Conservation (phyloP, 1,140 invertebrate genomes). For the Mizuhopecten yessoensis region DNA sequence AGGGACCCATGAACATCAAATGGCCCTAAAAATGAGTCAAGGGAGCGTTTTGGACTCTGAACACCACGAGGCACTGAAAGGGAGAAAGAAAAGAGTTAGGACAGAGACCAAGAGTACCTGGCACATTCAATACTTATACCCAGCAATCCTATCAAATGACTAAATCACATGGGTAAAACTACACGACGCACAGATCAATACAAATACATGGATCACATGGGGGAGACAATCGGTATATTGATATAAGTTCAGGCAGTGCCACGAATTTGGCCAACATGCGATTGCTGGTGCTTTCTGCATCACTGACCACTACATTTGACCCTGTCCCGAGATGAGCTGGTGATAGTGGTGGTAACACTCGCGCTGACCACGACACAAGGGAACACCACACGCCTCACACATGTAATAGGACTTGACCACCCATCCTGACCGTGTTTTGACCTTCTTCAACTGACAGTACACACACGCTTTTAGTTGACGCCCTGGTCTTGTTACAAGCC, state of each 20-base stretch:
- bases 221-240: neutral
- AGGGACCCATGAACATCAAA: neutral
- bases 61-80: constrained; percentile 24
- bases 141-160: neutral
- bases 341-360: constrained; percentile 59
- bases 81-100: constrained; percentile 36
- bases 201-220: too few relatives aligned
- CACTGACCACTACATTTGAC: constrained; percentile 44
- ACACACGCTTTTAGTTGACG: constrained; percentile 49
- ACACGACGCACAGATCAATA: neutral
- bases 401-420: constrained; percentile 63
- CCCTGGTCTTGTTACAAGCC: constrained; percentile 1
- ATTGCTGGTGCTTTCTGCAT: neutral
- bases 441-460: constrained; percentile 53
- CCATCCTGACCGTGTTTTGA: constrained; percentile 64
- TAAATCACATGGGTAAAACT: constrained; percentile 10
- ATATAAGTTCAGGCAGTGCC: too few relatives aligned
- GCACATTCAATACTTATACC: neutral
- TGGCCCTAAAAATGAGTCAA: constrained; percentile 30
- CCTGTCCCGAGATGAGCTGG: constrained; percentile 43
- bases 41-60: neutral
- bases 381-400: constrained; percentile 59
- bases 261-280: too few relatives aligned
- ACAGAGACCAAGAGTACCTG: neutral
- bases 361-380: constrained; percentile 55